Evolutionary conservation across 2,113 vertebrate species (phyloP), one percentile per base, ranked within the genome.

Genomic region (Todiramphus saurophagus): DNA sequence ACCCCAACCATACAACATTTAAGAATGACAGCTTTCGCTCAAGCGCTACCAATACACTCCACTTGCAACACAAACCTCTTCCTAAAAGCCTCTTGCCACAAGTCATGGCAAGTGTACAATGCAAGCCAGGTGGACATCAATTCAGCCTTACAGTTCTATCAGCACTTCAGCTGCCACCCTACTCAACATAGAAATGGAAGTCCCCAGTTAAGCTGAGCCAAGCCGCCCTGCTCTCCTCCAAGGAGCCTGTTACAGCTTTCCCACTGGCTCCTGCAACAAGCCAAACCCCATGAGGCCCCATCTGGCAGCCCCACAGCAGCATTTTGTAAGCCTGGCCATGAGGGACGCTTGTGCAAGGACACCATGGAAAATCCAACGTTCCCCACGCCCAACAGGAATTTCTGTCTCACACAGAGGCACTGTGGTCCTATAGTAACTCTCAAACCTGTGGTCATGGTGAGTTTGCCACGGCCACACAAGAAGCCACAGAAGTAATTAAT

Each of bases 21-120:
- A 78, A 80, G 87, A 94, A 70, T 28, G 51, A 69, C 15, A 59
- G 67, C 12, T 39, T 80, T 83, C 20, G 2, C 20, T 55, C 55
- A 58, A 55, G 39, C 2, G 2, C 46, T 60, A 75, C 55, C 80
- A 70, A 74, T 31, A 35, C 9, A 20, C 13, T 73, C 87, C 18
- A 41, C 31, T n/a, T 48, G n/a, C 2, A 11, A 70, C 5, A 41
- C 7, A 35, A 90, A 73, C 18, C 20, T 73, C n/a, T 7, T 2
- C n/a, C 11, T 2, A 41, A 68, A 6, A 48, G 30, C 41, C 35
- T 83, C 63, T 56, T 33, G 17, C 25, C 17, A 3, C 53, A 33
- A 33, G 20, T 17, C n/a, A 53, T 0, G 2, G 31, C 43, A 63
- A 75, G 31, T 0, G 0, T 16, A 27, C 44, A 33, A 30, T 0